Base-by-base conservation (phyloP, 2,113 vertebrate genomes). In the Struthidea cinerea region DNA sequence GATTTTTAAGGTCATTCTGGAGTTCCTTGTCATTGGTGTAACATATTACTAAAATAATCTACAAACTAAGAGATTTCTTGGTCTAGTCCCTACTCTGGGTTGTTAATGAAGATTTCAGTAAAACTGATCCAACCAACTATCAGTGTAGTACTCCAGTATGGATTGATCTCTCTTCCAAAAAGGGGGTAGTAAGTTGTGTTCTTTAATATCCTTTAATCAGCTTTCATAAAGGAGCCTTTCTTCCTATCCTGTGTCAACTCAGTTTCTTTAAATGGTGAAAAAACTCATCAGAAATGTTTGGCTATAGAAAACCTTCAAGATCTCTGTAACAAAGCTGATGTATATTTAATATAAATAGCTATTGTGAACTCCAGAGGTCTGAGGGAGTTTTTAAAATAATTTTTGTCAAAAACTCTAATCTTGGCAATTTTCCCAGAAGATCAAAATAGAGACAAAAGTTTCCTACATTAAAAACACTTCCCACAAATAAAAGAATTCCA, bases 401-500 rank as follows among this genome's bases (percentile, higher is more conserved):
- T 68, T 83, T 95, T 70, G 44, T 75, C 55, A 94, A 97, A 95
- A 96, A 61, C 35, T 78, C 28, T 60, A 84, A 69, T 35, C 42
- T 94, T 96, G 91, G 89, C 86, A 95, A 85, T 95, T 95, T 93
- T 97, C 90, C 87, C 78, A 84, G 94, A 96, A 96, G 75, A 95
- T 87, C 63, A 96, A 96, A 97, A 93, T 87, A 95, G 57, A 84
- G 94, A 84, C 87, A 93, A 93, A 97, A 90, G 73, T 94, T 97
- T 97, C 78, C 64, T 59, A 56, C 24, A 23, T 88, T 91, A 94
- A 97, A 98, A 97, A 89, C 76, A 84, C 42, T 94, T 93, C 35
- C 32, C 64, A 89, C 61, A 96, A 98, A 97, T 86, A 96, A 97
- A 98, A 96, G 65, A 97, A 97, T 97, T 95, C 56, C 87, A 83